phyloP scores from a whole-genome alignment of 2,888 invertebrate species.

The Fabriciana adippe region DNA sequence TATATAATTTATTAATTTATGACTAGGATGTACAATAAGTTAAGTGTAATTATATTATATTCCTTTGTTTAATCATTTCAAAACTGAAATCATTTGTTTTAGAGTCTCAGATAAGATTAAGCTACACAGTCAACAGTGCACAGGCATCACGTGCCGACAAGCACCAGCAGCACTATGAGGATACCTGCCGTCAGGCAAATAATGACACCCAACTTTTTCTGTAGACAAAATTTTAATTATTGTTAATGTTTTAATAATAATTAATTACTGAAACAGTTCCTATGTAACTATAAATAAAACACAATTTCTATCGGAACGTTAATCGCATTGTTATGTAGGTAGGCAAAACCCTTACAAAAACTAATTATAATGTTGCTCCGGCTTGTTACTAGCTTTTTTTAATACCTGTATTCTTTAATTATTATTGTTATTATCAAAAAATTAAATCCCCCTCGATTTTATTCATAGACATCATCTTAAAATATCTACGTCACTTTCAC shows the following conservation, averaged over 20 bases:
- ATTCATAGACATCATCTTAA: too few species aligned
- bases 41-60: conserved; percentile 12
- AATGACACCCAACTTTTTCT: conserved; percentile 69
- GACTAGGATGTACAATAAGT: conserved; percentile 22
- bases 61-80: background rate
- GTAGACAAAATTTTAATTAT: conserved; percentile 34
- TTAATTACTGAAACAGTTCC: background rate
- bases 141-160: conserved; percentile 54
- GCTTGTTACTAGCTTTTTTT: too few species aligned
- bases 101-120: background rate
- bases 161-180: conserved; percentile 65
- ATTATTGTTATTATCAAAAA: too few species aligned
- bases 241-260: background rate
- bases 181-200: conserved; percentile 64
- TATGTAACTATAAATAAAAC: background rate
- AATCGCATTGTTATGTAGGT: too few species aligned
- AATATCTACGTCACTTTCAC: too few species aligned
- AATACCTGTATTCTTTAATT: too few species aligned
- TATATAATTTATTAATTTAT: conserved; percentile 25
- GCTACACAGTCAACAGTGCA: background rate
- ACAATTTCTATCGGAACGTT: background rate
- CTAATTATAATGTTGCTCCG: too few species aligned
- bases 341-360: too few species aligned
- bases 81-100: background rate
- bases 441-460: too few species aligned